phyloP scores from a whole-genome alignment of 1,140 invertebrate genomes.

The Batillaria attramentaria region DNA sequence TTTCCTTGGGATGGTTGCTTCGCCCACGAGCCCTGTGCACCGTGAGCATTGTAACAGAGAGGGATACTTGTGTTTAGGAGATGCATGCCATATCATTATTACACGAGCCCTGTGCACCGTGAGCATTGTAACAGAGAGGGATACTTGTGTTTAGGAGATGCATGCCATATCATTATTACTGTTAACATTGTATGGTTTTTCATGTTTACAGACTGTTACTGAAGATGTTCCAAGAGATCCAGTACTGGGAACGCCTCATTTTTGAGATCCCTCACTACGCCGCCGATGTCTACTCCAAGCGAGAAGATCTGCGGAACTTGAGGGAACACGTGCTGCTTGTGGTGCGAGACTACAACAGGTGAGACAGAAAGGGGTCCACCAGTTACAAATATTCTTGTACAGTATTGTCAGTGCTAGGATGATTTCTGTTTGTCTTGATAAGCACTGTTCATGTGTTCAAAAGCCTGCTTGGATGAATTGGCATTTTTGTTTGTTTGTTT shows the following conservation, averaged over 20 bases:
- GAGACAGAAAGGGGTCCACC: slow-evolving; percentile 5
- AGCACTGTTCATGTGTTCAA: too few relatives aligned
- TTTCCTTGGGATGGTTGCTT: too few relatives aligned
- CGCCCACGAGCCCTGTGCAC: too few relatives aligned
- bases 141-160: neutral
- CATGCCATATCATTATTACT: too few relatives aligned
- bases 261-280: slow-evolving; percentile 79
- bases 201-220: slow-evolving; percentile 71
- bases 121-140: neutral
- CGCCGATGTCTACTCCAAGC: slow-evolving; percentile 76
- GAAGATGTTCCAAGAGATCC: slow-evolving; percentile 79
- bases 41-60: neutral
- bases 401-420: too few relatives aligned
- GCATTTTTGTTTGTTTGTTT: too few relatives aligned
- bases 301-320: slow-evolving; percentile 78
- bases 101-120: too few relatives aligned
- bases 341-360: slow-evolving; percentile 85
- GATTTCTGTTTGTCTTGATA: too few relatives aligned
- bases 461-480: too few relatives aligned
- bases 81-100: neutral
- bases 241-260: slow-evolving; percentile 79
- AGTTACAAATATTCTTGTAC: too few relatives aligned
- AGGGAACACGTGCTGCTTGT: slow-evolving; percentile 84
- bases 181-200: too few relatives aligned
- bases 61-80: neutral